These are phyloP conservation scores for Parascotia fuliginaria DNA, from an alignment of 2,888 invertebrate species.

Conservation along the genomic window DNA sequence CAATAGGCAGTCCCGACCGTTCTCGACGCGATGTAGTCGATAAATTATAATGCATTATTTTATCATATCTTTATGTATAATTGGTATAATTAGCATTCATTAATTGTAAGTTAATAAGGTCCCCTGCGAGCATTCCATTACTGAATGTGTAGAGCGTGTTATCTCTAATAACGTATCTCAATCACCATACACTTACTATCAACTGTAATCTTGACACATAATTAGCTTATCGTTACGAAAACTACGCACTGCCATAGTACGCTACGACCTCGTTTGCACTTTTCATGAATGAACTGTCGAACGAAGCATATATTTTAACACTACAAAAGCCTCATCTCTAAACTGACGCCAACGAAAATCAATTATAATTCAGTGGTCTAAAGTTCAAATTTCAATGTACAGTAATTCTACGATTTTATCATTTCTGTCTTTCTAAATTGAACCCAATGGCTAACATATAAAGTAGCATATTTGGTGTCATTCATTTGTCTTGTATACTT, in stretches of 20 bases:
- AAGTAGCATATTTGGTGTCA: not conserved
- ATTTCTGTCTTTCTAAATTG: not conserved
- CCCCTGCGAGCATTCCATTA: too few species aligned
- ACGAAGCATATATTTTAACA: not conserved
- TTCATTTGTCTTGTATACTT: not conserved
- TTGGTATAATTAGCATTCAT: too few species aligned
- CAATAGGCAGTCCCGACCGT: too few species aligned
- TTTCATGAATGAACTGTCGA: slow-evolving; percentile 40
- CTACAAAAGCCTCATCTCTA: slow-evolving; percentile 10
- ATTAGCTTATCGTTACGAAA: slow-evolving; percentile 13
- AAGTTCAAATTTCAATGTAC: slow-evolving; percentile 1
- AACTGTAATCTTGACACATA: not conserved
- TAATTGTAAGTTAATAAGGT: too few species aligned
- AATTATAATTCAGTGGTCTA: rapidly evolving
- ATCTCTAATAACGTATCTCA: not conserved
- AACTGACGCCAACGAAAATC: slow-evolving; percentile 4
- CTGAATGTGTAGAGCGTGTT: not conserved
- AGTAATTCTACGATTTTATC: not conserved
- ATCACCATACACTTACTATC: not conserved
- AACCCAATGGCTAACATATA: not conserved
- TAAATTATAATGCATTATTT: too few species aligned
- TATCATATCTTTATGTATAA: too few species aligned
- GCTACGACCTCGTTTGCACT: slow-evolving; percentile 35
- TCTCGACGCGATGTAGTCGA: too few species aligned
- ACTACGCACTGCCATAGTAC: slow-evolving; percentile 37